A percentile compares a stretch with the other conserved stretches of the same genome.
phyloP scores from a whole-genome alignment of 2,797 vertebrate genomes.

The Cygnus olor region DNA sequence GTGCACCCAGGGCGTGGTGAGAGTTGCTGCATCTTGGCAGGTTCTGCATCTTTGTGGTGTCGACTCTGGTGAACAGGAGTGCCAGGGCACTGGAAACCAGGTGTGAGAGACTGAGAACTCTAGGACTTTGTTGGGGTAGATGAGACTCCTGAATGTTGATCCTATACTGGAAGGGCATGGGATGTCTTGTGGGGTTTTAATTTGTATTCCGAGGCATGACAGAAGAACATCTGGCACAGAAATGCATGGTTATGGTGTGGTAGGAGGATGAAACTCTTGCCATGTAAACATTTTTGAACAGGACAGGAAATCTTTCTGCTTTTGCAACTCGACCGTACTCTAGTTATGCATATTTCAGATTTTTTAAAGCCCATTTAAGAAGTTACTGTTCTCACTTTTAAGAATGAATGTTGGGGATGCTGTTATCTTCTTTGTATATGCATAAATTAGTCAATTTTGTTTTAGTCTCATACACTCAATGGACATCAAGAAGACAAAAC shows the following conservation, averaged over 20 bases:
- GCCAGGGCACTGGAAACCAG: background rate
- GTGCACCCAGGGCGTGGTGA: background rate
- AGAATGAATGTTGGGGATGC: background rate
- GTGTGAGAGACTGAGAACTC: background rate
- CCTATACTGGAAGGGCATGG: background rate
- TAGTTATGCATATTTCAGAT: background rate
- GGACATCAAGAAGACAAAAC: background rate
- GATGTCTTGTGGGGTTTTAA: background rate
- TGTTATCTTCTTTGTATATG: background rate
- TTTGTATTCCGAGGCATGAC: background rate
- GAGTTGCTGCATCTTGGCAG: background rate
- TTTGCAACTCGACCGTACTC: background rate
- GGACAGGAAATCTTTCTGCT: background rate
- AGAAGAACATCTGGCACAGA: background rate
- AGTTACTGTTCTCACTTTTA: background rate
- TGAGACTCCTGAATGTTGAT: background rate
- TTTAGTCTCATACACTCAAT: background rate
- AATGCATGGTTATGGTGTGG: background rate
- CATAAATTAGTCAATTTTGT: background rate
- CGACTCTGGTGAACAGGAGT: background rate
- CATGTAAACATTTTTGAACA: background rate
- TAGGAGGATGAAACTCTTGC: background rate
- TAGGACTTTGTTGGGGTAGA: background rate
- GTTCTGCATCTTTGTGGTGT: background rate
- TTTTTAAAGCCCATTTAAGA: background rate